phyloP scores from a whole-genome alignment of 2,113 vertebrate genomes.

The Scopus umbretta region DNA sequence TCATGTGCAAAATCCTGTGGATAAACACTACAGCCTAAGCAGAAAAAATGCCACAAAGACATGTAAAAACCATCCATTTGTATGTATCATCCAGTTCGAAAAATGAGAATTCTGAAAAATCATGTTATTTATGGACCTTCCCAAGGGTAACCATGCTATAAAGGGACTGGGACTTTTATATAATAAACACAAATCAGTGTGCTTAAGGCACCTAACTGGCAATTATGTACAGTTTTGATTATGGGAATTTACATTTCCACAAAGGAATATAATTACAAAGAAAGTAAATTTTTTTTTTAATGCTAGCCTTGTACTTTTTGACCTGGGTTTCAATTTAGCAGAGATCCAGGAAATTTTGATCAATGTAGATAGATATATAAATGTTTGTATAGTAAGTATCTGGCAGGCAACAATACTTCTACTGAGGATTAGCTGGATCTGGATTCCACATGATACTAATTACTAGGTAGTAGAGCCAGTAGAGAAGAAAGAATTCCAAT shows the following conservation, averaged over 20 bases:
- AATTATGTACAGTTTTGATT: slow-evolving; percentile 56
- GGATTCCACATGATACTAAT: background rate
- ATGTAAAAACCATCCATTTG: background rate
- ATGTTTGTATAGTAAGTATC: slow-evolving; percentile 7
- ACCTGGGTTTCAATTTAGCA: slow-evolving; percentile 23
- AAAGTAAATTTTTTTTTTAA: background rate
- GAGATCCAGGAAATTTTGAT: slow-evolving; percentile 28
- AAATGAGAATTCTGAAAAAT: background rate
- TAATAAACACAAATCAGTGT: slow-evolving; percentile 16
- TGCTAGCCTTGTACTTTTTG: slow-evolving; percentile 33
- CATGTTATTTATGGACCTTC: slow-evolving; percentile 5
- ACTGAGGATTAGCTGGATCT: background rate
- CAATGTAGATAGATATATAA: background rate
- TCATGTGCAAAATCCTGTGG: background rate
- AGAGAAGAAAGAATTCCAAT: background rate
- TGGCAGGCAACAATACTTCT: background rate
- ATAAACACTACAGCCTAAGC: background rate
- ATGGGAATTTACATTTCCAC: slow-evolving; percentile 44
- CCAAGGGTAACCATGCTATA: slow-evolving; percentile 26
- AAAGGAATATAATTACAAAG: slow-evolving; percentile 40
- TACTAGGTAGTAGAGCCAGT: background rate
- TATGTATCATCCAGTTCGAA: background rate
- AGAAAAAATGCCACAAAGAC: background rate
- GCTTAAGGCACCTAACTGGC: slow-evolving; percentile 35
- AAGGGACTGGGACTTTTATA: background rate